These are phyloP conservation scores for Perizoma flavofasciatum DNA, from an alignment of 2,888 invertebrate genomes.

Conservation along the genomic window DNA sequence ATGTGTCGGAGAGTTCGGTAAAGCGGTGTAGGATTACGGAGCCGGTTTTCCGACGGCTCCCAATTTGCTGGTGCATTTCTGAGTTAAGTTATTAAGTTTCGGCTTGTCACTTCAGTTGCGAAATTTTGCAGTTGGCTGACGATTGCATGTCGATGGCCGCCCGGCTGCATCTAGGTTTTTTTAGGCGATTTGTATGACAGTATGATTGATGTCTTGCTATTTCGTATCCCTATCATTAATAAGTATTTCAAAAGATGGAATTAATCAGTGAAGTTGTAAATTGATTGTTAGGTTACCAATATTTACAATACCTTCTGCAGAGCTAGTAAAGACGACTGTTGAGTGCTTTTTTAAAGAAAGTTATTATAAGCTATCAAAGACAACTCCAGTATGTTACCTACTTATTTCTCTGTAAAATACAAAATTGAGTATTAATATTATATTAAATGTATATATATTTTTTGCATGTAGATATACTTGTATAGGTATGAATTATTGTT, in stretches of 20 bases:
- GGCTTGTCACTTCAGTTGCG: constrained; percentile 80
- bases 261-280: constrained; percentile 15
- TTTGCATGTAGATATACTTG: too few relatives aligned
- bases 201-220: constrained; percentile 31
- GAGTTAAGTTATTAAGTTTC: constrained; percentile 84
- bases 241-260: constrained; percentile 15
- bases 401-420: too few relatives aligned
- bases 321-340: too few relatives aligned
- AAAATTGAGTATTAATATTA: too few relatives aligned
- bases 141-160: constrained; percentile 47
- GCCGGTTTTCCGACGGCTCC: constrained; percentile 76
- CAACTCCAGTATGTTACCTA: too few relatives aligned
- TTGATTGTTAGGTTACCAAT: constrained; percentile 3
- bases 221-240: constrained; percentile 23
- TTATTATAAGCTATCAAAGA: too few relatives aligned
- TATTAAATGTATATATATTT: too few relatives aligned
- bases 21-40: constrained; percentile 78
- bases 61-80: constrained; percentile 82
- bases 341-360: too few relatives aligned
- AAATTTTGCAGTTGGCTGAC: constrained; percentile 74
- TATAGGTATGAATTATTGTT: too few relatives aligned
- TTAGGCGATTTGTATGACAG: constrained; percentile 28
- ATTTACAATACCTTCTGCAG: not conserved
- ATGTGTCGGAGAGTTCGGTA: constrained; percentile 78
- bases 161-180: constrained; percentile 45